Conservation (phyloP, 2,113 vertebrate species). For the Onychostoma macrolepis region DNA sequence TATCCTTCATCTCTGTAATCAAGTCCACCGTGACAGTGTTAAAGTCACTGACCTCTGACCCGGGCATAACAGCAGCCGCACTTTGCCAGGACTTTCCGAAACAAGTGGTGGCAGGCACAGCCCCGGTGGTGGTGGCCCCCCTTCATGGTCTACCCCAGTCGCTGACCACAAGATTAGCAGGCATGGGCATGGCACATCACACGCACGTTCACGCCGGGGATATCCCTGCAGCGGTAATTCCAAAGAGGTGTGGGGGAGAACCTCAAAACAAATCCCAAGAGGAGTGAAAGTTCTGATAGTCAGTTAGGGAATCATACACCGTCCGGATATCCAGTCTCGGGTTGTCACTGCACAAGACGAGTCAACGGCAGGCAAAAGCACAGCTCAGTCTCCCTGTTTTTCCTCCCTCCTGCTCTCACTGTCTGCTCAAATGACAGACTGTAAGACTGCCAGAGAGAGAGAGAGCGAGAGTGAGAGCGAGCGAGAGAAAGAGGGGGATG, state of each 20-base stretch:
- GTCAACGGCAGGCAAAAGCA: conserved; percentile 58
- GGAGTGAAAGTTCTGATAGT: conserved; percentile 50
- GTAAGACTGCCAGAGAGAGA: conserved; percentile 63
- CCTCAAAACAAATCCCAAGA: conserved; percentile 33
- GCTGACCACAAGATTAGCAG: conserved; percentile 74
- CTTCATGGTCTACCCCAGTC: conserved; percentile 83
- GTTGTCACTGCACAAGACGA: conserved; percentile 52
- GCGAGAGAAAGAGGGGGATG: conserved; percentile 53
- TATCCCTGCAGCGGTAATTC: conserved; percentile 62
- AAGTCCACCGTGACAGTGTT: background rate
- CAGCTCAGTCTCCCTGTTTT: conserved; percentile 54
- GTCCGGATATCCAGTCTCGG: conserved; percentile 60
- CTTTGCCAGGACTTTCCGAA: conserved; percentile 93
- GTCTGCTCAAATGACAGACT: conserved; percentile 80
- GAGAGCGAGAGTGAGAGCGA: conserved; percentile 35
- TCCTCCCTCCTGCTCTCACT: conserved; percentile 72
- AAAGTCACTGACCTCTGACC: conserved; percentile 87
- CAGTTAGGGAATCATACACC: conserved; percentile 54
- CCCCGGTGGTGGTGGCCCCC: conserved; percentile 83
- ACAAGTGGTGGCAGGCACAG: conserved; percentile 92
- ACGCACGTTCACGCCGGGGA: conserved; percentile 39
- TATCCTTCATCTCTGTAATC: background rate
- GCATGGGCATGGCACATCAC: conserved; percentile 80
- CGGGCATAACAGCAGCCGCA: conserved; percentile 90
- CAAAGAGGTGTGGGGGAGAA: conserved; percentile 56